Evolutionary conservation across 2,113 vertebrate genomes (phyloP).

Genomic region (Colius striatus): DNA sequence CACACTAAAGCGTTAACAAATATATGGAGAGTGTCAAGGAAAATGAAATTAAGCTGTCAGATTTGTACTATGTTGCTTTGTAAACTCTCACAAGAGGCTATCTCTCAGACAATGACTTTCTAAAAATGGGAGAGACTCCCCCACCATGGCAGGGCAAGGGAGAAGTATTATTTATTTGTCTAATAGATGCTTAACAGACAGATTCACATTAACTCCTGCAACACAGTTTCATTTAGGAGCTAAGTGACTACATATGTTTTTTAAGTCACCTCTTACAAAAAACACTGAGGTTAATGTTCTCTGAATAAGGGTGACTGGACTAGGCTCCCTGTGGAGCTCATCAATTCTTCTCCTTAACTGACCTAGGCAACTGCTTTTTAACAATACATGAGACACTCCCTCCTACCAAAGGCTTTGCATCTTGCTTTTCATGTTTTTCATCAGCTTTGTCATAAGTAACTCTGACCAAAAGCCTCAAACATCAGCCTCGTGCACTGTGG

Average conservation of each 20-base stretch:
- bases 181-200: background rate
- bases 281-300: background rate
- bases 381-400: background rate
- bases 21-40: background rate
- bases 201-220: constrained; percentile 17
- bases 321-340: background rate
- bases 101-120: background rate
- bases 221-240: background rate
- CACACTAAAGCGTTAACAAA: background rate
- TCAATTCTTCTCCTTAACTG: constrained; percentile 5
- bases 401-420: background rate
- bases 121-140: constrained; percentile 13
- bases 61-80: background rate
- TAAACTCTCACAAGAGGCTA: background rate
- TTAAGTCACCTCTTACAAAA: background rate
- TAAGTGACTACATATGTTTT: background rate
- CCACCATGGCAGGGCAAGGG: background rate
- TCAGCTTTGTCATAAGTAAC: constrained; percentile 34
- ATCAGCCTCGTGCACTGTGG: background rate
- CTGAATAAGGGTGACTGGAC: background rate
- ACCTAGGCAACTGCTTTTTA: constrained; percentile 24
- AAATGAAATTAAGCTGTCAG: background rate
- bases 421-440: constrained; percentile 25
- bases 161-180: background rate
- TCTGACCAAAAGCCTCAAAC: background rate